A percentile compares a stretch with the other conserved stretches of the same genome.
Conservation (phyloP, 2,113 vertebrate species). For the Elgaria multicarinata region DNA sequence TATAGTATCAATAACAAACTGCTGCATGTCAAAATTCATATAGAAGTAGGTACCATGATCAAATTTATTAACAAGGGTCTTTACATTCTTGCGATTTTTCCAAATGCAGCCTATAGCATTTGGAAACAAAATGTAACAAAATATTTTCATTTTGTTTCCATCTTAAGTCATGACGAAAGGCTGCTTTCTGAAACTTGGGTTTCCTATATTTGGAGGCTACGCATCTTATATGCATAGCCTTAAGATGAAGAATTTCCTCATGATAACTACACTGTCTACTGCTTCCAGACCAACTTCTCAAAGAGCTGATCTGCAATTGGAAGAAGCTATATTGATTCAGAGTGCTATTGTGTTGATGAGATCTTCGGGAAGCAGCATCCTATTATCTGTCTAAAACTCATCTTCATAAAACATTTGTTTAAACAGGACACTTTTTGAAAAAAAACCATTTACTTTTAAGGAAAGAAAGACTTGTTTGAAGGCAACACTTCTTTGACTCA, state of each 20-base stretch:
- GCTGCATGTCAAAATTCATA: rapidly evolving
- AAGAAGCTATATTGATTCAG: slow-evolving; percentile 78
- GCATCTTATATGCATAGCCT: slow-evolving; percentile 79
- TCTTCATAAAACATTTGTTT: slow-evolving; percentile 55
- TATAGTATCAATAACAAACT: slow-evolving; percentile 16
- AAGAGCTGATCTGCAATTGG: slow-evolving; percentile 80
- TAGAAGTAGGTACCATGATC: slow-evolving; percentile 29
- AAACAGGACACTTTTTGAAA: slow-evolving; percentile 22
- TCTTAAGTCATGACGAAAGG: slow-evolving; percentile 71
- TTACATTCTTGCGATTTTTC: background rate
- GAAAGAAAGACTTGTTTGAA: background rate
- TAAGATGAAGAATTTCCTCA: slow-evolving; percentile 81
- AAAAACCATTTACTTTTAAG: background rate
- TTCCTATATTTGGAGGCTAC: slow-evolving; percentile 71
- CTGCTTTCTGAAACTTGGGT: slow-evolving; percentile 81
- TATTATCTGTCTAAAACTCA: slow-evolving; percentile 80
- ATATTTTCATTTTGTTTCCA: slow-evolving; percentile 57
- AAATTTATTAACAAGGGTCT: slow-evolving; percentile 49
- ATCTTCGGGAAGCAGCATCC: slow-evolving; percentile 73
- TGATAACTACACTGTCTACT: slow-evolving; percentile 54
- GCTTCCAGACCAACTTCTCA: slow-evolving; percentile 88
- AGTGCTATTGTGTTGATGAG: slow-evolving; percentile 77
- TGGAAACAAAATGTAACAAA: slow-evolving; percentile 58
- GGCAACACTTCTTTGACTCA: too few species aligned
- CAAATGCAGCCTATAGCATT: slow-evolving; percentile 26